phyloP scores from a whole-genome alignment of 2,113 vertebrate genomes.

The Nannospalax galili region DNA sequence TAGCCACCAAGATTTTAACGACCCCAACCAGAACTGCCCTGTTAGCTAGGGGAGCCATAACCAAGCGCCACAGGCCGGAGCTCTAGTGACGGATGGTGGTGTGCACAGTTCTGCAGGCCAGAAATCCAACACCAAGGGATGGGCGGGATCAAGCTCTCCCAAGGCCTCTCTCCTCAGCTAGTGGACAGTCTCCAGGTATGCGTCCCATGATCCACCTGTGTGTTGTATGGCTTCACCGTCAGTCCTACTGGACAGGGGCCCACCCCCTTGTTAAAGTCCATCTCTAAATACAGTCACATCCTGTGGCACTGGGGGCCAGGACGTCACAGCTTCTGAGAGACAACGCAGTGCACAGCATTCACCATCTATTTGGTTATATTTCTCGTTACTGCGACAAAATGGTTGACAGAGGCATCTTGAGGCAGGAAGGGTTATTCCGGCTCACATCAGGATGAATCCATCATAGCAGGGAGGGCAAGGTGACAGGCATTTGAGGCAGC shows the following conservation, averaged over 20 bases:
- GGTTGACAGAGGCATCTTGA: neutral
- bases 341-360: neutral
- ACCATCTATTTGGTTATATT: neutral
- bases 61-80: neutral
- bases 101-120: neutral
- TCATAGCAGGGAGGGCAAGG: neutral
- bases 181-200: no score
- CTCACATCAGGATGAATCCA: neutral
- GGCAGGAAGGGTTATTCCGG: neutral
- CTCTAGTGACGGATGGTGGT: neutral
- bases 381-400: neutral
- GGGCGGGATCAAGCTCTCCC: neutral
- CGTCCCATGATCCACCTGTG: no score
- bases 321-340: rapidly evolving
- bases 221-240: neutral
- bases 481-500: neutral
- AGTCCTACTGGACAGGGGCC: neutral
- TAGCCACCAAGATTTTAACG: neutral
- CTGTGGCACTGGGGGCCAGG: neutral
- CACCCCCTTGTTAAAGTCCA: neutral
- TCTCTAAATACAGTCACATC: neutral
- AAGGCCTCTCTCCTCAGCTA: no score
- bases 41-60: rapidly evolving
- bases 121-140: neutral
- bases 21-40: neutral